These are phyloP conservation scores for Pseudomyrmex sp. DNA, from an alignment of 1,140 invertebrate genomes.

Conservation along the genomic window DNA sequence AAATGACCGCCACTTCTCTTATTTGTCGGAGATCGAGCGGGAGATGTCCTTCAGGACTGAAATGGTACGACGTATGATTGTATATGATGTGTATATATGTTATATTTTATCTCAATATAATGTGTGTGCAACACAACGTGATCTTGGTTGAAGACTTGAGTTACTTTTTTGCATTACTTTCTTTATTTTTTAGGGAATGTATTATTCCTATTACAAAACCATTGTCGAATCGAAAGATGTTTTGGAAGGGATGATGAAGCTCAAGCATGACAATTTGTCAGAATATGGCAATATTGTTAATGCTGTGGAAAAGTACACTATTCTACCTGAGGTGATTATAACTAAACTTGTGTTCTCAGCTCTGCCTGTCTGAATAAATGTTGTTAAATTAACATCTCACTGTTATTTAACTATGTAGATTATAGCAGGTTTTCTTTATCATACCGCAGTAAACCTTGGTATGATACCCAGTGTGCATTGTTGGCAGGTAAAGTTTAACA, in stretches of 20 bases:
- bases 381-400: background rate
- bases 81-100: slow-evolving; percentile 16
- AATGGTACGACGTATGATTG: slow-evolving; percentile 86
- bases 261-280: slow-evolving; percentile 91
- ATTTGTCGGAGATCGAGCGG: slow-evolving; percentile 92
- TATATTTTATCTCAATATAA: background rate
- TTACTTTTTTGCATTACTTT: slow-evolving; percentile 9
- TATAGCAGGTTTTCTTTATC: slow-evolving; percentile 86
- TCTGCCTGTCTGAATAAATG: background rate
- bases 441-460: slow-evolving; percentile 84
- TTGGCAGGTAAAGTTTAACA: slow-evolving; percentile 78
- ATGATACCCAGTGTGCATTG: slow-evolving; percentile 77
- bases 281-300: slow-evolving; percentile 93
- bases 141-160: background rate
- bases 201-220: slow-evolving; percentile 95
- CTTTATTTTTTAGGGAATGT: slow-evolving; percentile 89
- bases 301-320: slow-evolving; percentile 92
- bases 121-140: background rate
- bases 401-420: slow-evolving; percentile 83
- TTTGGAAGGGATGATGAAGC: slow-evolving; percentile 87
- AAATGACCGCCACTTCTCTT: slow-evolving; percentile 93
- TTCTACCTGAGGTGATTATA: slow-evolving; percentile 91
- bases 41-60: slow-evolving; percentile 94
- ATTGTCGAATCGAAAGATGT: slow-evolving; percentile 89
- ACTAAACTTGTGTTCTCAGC: background rate